Conservation (phyloP, 2,113 vertebrate genomes). For the Poeciliopsis turrubarensis region DNA sequence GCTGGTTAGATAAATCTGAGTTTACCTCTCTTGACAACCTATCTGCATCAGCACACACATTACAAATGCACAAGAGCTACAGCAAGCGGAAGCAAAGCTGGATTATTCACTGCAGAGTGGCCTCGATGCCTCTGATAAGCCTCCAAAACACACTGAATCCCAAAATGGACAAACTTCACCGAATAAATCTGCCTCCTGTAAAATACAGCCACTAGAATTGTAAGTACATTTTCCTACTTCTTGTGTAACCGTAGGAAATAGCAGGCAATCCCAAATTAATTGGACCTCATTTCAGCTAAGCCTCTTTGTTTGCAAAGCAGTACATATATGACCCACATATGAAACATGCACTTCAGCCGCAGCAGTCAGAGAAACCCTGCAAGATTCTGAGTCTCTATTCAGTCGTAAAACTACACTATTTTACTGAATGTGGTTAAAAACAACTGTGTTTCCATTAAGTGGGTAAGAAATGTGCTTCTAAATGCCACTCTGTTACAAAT, state of each 20-base stretch:
- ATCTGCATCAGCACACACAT: constrained; percentile 11
- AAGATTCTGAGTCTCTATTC: background rate
- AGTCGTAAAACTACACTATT: background rate
- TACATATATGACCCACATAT: background rate
- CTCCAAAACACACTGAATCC: constrained; percentile 31
- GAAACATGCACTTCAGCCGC: background rate
- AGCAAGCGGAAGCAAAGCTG: constrained; percentile 37
- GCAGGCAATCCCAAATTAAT: background rate
- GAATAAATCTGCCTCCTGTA: constrained; percentile 15
- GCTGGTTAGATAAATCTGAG: constrained; percentile 26
- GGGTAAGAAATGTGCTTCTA: constrained; percentile 5
- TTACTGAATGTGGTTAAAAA: constrained; percentile 2
- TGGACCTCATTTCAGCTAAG: background rate
- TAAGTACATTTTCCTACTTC: background rate
- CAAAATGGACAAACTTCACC: constrained; percentile 6
- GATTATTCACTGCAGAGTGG: constrained; percentile 62
- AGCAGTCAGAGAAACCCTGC: background rate
- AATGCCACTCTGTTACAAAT: constrained; percentile 1
- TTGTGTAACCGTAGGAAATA: background rate
- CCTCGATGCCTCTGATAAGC: constrained; percentile 40
- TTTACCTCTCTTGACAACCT: constrained; percentile 44
- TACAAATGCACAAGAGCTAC: constrained; percentile 8
- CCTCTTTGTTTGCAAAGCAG: background rate
- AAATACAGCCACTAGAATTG: background rate
- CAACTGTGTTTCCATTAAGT: background rate